phyloP scores from a whole-genome alignment of 2,888 invertebrate species.

The Peribatodes rhomboidaria region DNA sequence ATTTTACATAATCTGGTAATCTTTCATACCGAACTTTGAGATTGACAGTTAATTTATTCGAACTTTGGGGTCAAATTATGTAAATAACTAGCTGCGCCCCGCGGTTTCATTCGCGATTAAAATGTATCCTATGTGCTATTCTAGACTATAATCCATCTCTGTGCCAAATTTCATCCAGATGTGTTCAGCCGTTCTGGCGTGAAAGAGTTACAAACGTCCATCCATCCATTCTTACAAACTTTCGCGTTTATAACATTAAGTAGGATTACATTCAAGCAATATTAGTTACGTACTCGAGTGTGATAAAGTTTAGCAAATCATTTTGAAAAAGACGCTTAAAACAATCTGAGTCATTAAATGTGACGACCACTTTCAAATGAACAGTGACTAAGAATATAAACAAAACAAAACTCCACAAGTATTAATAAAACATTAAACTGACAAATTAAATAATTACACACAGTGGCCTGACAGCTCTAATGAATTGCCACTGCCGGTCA shows the following conservation, averaged over 20 bases:
- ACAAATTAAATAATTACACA: slow-evolving; percentile 49
- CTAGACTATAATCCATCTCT: no score
- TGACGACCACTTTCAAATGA: slow-evolving; percentile 20
- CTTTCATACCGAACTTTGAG: not conserved
- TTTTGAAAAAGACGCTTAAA: not conserved
- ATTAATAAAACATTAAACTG: slow-evolving; percentile 43
- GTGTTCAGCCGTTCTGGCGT: no score
- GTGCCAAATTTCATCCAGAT: no score
- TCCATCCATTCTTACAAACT: no score
- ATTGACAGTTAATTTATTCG: not conserved
- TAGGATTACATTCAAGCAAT: not conserved
- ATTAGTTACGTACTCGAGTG: not conserved
- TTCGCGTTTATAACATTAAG: no score
- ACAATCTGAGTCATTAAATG: not conserved
- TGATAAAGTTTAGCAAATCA: not conserved
- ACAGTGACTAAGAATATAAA: slow-evolving; percentile 30
- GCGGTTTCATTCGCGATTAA: no score
- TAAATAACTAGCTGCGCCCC: no score
- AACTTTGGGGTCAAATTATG: not conserved
- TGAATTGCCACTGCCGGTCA: slow-evolving; percentile 38
- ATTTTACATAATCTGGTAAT: slow-evolving; percentile 3
- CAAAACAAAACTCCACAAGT: slow-evolving; percentile 23
- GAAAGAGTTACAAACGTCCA: no score
- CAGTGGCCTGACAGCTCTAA: slow-evolving; percentile 42
- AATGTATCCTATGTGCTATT: no score